Conservation (phyloP, 2,113 vertebrate genomes). For the Strigops habroptila region DNA sequence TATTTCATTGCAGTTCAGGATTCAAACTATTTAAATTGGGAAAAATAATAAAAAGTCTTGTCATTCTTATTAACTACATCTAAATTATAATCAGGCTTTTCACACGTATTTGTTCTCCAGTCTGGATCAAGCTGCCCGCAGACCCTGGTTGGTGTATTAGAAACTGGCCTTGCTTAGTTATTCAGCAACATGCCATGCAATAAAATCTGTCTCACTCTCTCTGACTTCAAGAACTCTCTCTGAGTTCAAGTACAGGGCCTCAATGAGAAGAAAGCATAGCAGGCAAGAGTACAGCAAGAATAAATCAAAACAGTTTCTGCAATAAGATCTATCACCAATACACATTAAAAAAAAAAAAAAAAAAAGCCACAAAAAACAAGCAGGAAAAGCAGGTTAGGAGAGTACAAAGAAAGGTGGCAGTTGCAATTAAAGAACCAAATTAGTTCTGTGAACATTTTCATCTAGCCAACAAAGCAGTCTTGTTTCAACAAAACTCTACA, state of each 20-base stretch:
- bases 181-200: background rate
- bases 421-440: background rate
- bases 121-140: background rate
- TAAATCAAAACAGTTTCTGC: background rate
- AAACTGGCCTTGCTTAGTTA: background rate
- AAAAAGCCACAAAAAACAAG: background rate
- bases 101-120: background rate
- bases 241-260: background rate
- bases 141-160: background rate
- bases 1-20: background rate
- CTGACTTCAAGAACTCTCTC: background rate
- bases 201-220: background rate
- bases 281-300: background rate
- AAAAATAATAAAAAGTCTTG: rapidly evolving
- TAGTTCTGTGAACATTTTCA: background rate
- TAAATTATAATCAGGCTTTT: background rate
- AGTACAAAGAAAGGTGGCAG: background rate
- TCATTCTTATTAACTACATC: background rate
- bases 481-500: background rate
- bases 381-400: background rate
- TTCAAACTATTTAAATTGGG: background rate
- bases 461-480: background rate
- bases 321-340: background rate
- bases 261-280: background rate
- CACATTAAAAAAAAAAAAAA: no score